Conservation (phyloP, 2,888 invertebrate genomes). For the Nomada hirtipes region DNA sequence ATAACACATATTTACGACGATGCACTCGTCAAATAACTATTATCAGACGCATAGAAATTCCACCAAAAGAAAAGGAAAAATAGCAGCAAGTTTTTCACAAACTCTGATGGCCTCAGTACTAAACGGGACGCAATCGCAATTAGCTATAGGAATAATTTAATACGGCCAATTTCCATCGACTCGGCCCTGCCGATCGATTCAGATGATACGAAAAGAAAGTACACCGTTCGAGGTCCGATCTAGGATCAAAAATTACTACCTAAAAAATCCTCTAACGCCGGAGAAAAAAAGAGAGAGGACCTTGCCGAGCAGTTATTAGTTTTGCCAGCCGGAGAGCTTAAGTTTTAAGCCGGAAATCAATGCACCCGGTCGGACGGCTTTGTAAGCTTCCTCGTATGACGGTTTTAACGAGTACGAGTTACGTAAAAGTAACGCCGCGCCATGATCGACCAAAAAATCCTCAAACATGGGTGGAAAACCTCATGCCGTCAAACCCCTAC, state of each 20-base stretch:
- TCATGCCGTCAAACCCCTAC: not conserved
- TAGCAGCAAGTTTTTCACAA: not conserved
- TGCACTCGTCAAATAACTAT: too few species aligned
- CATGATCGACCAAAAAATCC: conserved; percentile 62
- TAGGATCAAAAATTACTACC: conserved; percentile 68
- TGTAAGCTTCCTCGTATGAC: conserved; percentile 72
- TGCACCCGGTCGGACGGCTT: conserved; percentile 73
- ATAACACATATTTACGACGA: too few species aligned
- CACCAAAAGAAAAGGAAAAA: not conserved
- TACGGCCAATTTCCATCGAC: conserved; percentile 27
- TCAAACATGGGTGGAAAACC: conserved; percentile 48
- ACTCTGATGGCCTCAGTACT: not conserved
- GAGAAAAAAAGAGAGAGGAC: conserved; percentile 58
- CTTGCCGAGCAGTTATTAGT: conserved; percentile 74
- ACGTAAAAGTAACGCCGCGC: conserved; percentile 68
- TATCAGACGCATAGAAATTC: too few species aligned
- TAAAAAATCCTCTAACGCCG: conserved; percentile 71
- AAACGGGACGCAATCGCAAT: conserved; percentile 17
- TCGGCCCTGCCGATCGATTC: conserved; percentile 22
- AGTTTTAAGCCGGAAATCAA: conserved; percentile 75
- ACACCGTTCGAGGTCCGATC: conserved; percentile 50
- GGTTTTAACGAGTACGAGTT: conserved; percentile 73
- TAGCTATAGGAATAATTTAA: conserved; percentile 16
- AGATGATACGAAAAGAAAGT: conserved; percentile 32
- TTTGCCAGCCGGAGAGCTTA: conserved; percentile 71